Conservation (phyloP, 2,113 vertebrate species). For the Salminus brasiliensis region DNA sequence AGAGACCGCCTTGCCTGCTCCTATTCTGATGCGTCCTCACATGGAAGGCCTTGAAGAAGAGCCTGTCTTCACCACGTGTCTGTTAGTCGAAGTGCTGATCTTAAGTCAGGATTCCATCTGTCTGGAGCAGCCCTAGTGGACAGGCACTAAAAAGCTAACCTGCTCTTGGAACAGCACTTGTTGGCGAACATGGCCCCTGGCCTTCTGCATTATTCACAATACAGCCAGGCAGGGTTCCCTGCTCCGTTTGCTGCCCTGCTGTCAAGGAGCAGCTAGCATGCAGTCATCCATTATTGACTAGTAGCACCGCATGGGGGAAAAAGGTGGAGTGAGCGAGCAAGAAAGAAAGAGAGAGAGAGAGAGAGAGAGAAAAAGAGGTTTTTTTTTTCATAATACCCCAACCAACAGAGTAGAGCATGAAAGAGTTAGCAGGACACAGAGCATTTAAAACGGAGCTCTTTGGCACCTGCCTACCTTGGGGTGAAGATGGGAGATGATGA, state of each 20-base stretch:
- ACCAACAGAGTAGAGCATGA: constrained; percentile 2
- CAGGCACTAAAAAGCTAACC: constrained; percentile 35
- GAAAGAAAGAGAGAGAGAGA: background rate
- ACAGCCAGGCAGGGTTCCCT: constrained; percentile 63
- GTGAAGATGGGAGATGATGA: constrained; percentile 51
- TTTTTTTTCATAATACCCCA: background rate
- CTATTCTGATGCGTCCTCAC: background rate
- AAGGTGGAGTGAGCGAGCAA: background rate
- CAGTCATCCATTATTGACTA: constrained; percentile 76
- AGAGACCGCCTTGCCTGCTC: background rate
- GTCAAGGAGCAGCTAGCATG: constrained; percentile 71
- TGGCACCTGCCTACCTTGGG: constrained; percentile 27
- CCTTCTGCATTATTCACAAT: constrained; percentile 75
- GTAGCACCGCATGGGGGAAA: constrained; percentile 51
- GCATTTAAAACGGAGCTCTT: constrained; percentile 32
- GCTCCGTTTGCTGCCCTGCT: constrained; percentile 69
- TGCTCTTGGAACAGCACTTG: constrained; percentile 45
- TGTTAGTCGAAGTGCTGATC: constrained; percentile 49
- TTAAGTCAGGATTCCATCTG: constrained; percentile 10
- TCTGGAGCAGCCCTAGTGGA: constrained; percentile 21
- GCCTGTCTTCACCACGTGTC: constrained; percentile 13
- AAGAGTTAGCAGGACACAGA: constrained; percentile 24
- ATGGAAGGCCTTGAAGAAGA: background rate
- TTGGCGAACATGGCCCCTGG: constrained; percentile 38
- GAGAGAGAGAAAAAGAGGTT: background rate